Evolutionary conservation across 2,113 vertebrate genomes (phyloP).

Genomic region (Sapayoa aenigma): DNA sequence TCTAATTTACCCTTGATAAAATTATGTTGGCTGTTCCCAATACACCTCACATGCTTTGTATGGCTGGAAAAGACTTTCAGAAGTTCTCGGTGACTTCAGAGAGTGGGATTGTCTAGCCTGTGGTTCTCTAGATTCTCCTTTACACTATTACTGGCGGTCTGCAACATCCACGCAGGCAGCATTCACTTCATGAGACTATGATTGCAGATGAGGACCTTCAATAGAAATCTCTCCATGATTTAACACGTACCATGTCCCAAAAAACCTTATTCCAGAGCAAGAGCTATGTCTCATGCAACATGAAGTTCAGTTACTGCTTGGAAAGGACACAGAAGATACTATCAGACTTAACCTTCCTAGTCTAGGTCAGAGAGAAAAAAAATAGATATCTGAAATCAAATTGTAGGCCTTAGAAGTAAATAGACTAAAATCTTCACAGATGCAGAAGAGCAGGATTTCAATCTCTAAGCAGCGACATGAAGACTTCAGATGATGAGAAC

Average conservation of each 20-base stretch:
- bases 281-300: background rate
- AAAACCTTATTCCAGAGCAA: background rate
- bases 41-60: background rate
- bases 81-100: background rate
- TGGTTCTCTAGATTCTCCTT: background rate
- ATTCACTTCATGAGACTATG: background rate
- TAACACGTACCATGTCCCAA: background rate
- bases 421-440: background rate
- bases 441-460: background rate
- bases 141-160: background rate
- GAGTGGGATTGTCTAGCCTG: background rate
- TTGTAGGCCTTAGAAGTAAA: background rate
- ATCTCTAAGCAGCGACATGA: background rate
- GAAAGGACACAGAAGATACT: background rate
- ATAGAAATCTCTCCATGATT: background rate
- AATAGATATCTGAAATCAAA: background rate
- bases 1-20: background rate
- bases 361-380: background rate
- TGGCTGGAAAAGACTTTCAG: background rate
- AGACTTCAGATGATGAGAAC: background rate
- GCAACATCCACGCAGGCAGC: background rate
- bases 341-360: background rate
- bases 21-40: background rate
- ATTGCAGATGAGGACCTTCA: background rate
- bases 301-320: background rate